These are phyloP conservation scores for Drosophila sp. DNA, from an alignment of 1,140 invertebrate genomes.

Conservation along the genomic window DNA sequence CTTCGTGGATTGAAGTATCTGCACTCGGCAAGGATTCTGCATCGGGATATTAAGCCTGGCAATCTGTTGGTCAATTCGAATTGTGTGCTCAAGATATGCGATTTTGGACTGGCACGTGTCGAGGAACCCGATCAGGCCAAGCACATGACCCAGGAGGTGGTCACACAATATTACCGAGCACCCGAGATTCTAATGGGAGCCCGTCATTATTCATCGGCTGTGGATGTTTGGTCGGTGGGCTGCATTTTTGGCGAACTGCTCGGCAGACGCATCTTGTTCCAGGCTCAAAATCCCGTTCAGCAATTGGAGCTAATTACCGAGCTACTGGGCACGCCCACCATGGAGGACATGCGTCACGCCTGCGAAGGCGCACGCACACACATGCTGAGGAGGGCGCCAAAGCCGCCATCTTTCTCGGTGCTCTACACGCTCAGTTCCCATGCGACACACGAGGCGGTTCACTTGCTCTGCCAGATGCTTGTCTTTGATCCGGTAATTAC, in stretches of 20 bases:
- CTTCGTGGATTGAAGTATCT: slow-evolving; percentile 99
- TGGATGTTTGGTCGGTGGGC: slow-evolving; percentile 99
- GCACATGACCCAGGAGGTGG: slow-evolving; percentile 99
- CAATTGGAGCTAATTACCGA: slow-evolving; percentile 99
- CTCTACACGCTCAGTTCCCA: slow-evolving; percentile 96
- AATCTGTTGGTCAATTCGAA: slow-evolving; percentile 99
- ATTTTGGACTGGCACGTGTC: slow-evolving; percentile 96
- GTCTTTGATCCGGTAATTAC: slow-evolving; percentile 96
- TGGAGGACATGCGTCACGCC: slow-evolving; percentile 97
- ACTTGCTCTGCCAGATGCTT: slow-evolving; percentile 98
- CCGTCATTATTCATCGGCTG: slow-evolving; percentile 97
- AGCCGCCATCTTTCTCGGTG: slow-evolving; percentile 94
- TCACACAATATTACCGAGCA: slow-evolving; percentile 99
- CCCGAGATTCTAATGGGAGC: slow-evolving; percentile 99
- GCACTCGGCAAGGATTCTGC: slow-evolving; percentile 98
- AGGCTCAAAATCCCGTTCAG: slow-evolving; percentile 97
- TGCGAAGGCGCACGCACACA: slow-evolving; percentile 98
- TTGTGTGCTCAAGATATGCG: slow-evolving; percentile 99
- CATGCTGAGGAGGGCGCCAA: slow-evolving; percentile 94
- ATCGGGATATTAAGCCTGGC: slow-evolving; percentile 99
- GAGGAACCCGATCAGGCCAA: slow-evolving; percentile 96
- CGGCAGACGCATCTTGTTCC: slow-evolving; percentile 97
- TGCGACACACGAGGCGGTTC: slow-evolving; percentile 98
- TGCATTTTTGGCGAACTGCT: slow-evolving; percentile 99
- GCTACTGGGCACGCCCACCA: slow-evolving; percentile 97